Base-by-base conservation (phyloP, 2,113 vertebrate species). In the Dicerorhinus sumatrensis region DNA sequence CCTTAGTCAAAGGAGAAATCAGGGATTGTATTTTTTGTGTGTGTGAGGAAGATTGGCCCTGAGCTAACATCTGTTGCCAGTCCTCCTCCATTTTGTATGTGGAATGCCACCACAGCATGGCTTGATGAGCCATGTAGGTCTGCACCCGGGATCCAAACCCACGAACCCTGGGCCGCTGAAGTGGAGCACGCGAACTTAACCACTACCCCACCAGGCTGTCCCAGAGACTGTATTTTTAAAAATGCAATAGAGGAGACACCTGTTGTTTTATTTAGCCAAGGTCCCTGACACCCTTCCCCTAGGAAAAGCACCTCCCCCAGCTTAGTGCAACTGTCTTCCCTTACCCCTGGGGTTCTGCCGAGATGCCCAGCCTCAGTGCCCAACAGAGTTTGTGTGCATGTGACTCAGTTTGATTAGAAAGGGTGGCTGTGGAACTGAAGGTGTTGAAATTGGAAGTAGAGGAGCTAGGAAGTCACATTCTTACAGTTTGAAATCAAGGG, bases 1-100 rank as follows among this genome's bases (percentile, higher is more conserved):
- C 67, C 79, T 96, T 75, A 67, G 46, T 29, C 63, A 93, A 93
- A 91, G 48, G 46, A 89, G 85, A 89, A 76, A 31, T 36, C 23
- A 2, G 54, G 16, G 46, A 67, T 25, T 75, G 18, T 48, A 48
- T 48, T 48, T 48, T 48, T 11, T 48, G 10, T 48, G 48, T 48
- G 48, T 48, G 48, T 48, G 48, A 48, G 48, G 48, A 48, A 48
- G 48, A 10, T 1, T 10, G 8, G 48, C 48, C 48, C 48, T 48
- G 10, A 48, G 48, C 48, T 48, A 48, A 48, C 48, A 48, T 48
- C 48, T 48, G 48, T 48, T 48, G 48, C 48, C 48, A 48, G 11
- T 48, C 48, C 48, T 48, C 48, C 48, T 48, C 48, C 48, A 48
- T 11, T 48, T 48, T 48, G 11, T 48, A 48, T 11, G 11, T 48